Evolutionary conservation across 2,797 vertebrate species (phyloP).

Genomic region (Hafferia zeledoni): DNA sequence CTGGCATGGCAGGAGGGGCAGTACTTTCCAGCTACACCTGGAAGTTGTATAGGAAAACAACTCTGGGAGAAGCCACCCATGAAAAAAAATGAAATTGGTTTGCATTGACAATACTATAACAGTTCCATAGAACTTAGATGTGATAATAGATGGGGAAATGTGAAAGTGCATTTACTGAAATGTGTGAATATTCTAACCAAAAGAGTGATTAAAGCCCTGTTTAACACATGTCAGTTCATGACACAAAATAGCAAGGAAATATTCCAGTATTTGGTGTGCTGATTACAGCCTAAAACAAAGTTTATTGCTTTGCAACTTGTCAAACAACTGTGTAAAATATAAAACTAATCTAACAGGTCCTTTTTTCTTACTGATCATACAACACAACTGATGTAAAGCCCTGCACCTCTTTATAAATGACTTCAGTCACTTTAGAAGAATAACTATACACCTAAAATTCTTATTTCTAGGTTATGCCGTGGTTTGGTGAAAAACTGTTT

Average conservation of each 20-base stretch:
- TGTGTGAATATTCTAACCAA: not conserved
- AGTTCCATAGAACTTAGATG: not conserved
- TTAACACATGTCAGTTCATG: not conserved
- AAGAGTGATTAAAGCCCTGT: not conserved
- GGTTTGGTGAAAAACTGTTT: not conserved
- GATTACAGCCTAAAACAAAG: not conserved
- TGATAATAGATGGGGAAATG: not conserved
- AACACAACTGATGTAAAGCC: not conserved
- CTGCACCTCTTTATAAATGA: not conserved
- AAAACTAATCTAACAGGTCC: not conserved
- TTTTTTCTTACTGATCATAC: not conserved
- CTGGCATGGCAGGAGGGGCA: rapidly evolving
- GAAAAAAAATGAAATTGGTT: not conserved
- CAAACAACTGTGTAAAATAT: not conserved
- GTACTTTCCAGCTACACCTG: not conserved
- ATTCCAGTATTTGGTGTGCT: not conserved
- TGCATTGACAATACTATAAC: not conserved
- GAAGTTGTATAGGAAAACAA: not conserved
- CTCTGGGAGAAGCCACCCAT: not conserved
- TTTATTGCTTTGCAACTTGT: not conserved
- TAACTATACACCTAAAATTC: not conserved
- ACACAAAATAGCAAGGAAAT: not conserved
- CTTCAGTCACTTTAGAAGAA: not conserved
- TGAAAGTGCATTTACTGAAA: not conserved
- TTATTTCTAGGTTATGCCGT: not conserved